A percentile compares a stretch with the other conserved stretches of the same genome.
These are phyloP conservation scores for Euphonia xanthogaster DNA, from an alignment of 2,797 vertebrate genomes.

Conservation along the genomic window DNA sequence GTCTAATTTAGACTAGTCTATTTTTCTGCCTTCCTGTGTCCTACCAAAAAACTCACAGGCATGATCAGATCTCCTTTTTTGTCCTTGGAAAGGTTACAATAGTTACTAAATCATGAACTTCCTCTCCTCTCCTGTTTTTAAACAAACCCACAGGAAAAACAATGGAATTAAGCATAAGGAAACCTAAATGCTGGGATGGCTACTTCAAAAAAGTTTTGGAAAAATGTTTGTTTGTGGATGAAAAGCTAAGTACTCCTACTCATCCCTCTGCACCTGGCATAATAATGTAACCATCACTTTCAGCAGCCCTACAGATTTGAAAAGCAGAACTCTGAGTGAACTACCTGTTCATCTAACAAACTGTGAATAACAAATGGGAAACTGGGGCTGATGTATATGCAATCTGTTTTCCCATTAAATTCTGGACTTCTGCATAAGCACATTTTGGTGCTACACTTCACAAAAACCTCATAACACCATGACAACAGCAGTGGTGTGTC, in stretches of 20 bases:
- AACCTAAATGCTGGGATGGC: neutral
- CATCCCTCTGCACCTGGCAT: neutral
- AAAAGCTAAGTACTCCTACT: neutral
- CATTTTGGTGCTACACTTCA: neutral
- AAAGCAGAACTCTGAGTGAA: neutral
- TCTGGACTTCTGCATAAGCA: neutral
- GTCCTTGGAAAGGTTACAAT: neutral
- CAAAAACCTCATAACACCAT: rapidly evolving
- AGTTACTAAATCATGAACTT: neutral
- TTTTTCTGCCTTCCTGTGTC: neutral
- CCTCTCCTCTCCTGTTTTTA: neutral
- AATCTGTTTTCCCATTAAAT: neutral
- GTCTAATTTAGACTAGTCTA: neutral
- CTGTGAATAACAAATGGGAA: neutral
- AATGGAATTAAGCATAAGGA: neutral
- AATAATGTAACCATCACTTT: neutral
- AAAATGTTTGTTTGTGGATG: neutral
- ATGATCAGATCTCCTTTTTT: neutral
- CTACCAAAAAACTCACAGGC: neutral
- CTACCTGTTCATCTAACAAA: neutral
- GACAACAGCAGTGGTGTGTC: rapidly evolving
- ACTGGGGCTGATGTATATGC: neutral
- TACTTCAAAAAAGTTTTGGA: neutral
- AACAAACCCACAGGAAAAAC: neutral
- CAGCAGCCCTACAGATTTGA: neutral